Base-by-base conservation (phyloP, 2,113 vertebrate species). In the Cryptomyrus ogoouensis region DNA sequence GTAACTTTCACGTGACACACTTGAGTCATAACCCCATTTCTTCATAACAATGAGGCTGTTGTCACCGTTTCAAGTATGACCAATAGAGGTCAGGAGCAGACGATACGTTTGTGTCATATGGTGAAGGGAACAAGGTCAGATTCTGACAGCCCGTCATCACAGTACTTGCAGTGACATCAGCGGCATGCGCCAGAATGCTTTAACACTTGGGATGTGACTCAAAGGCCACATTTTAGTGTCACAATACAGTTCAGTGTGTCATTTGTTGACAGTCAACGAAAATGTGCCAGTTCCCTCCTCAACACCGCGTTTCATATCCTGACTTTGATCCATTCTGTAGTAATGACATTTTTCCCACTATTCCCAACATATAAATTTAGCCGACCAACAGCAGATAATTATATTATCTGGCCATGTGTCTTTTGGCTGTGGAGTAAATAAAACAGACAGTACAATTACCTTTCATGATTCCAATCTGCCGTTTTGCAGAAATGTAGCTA, bases 301-400 rank as follows among this genome's bases (percentile, higher is more conserved):
- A 35, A n/a, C 62, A 27, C 24, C 1, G 42, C 12, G n/a, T 44
- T 88, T 49, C 88, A 88, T 70, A 62, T 66, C 5, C 15, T 42
- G 53, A 56, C 4, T 53, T 80, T 89, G 53, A 21, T 49, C 47
- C 35, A 83, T 56, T 89, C 19, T 70, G 66, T 8, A 42, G 49
- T 88, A 66, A 88, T 88, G 53, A 44, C 35, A 27, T 62, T 44
- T 46, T 66, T 66, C 39, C 56, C 53, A 42, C 53, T 12, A 3
- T 66, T 24, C 35, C 42, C 31, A 42, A 17, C 10, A 15, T 88
- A 58, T 88, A 58, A 42, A 56, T 88, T 53, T 35, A 46, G 35
- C 53, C 15, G 53, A 42, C 56, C 24, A 88, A 88, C 17, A 88
- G 50, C 39, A 88, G 77, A 83, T 66, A 88, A 88, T 56, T 58